Evolutionary conservation across 1,140 invertebrate genomes (phyloP).

Genomic region (Achroia grisella): DNA sequence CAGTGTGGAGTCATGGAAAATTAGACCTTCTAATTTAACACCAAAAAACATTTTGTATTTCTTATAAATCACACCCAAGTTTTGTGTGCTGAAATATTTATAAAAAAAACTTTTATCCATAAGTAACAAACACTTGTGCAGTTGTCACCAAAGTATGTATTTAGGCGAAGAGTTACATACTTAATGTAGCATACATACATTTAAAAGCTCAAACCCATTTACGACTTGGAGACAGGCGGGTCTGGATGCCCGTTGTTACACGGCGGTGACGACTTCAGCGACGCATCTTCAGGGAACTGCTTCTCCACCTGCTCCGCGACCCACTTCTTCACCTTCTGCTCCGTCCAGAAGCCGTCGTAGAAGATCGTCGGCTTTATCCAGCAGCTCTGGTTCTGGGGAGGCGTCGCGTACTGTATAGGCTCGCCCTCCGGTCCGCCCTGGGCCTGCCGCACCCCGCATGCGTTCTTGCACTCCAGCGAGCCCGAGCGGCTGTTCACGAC

Average conservation of each 20-base stretch:
- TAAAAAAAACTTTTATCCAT: too few species aligned
- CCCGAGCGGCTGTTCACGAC: constrained; percentile 43
- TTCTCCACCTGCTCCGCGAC: constrained; percentile 68
- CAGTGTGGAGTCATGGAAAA: too few species aligned
- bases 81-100: too few species aligned
- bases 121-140: too few species aligned
- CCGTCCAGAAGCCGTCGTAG: constrained; percentile 71
- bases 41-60: too few species aligned
- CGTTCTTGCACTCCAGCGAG: constrained; percentile 37
- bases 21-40: too few species aligned
- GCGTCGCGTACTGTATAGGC: constrained; percentile 22
- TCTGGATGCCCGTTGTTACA: constrained; percentile 17
- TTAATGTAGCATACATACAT: background rate
- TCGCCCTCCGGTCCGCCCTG: constrained; percentile 21
- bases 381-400: constrained; percentile 38
- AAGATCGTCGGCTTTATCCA: constrained; percentile 72
- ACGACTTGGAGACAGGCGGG: constrained; percentile 31
- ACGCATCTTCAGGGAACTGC: constrained; percentile 47
- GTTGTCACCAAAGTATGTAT: background rate
- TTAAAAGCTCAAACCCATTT: constrained; percentile 3
- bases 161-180: too few species aligned
- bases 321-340: constrained; percentile 72
- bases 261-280: constrained; percentile 18
- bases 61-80: too few species aligned
- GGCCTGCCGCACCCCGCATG: constrained; percentile 19